Conservation (phyloP, 2,888 invertebrate genomes). For the Ametastegia equiseti region DNA sequence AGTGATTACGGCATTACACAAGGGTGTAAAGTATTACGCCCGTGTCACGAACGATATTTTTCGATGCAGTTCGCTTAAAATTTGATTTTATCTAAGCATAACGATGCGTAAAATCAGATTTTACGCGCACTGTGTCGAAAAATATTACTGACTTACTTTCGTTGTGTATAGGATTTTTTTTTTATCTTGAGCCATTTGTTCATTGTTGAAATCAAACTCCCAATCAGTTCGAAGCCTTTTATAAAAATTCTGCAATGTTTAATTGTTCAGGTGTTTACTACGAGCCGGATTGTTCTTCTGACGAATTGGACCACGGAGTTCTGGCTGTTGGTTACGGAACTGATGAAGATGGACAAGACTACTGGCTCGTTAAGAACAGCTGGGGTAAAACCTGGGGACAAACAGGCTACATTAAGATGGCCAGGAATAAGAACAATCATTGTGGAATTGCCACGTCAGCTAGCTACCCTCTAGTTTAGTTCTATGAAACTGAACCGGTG, state of each 20-base stretch:
- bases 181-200: too few relatives aligned
- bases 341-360: slow-evolving; percentile 82
- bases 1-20: too few relatives aligned
- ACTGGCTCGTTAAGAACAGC: slow-evolving; percentile 94
- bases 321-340: slow-evolving; percentile 90
- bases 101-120: too few relatives aligned
- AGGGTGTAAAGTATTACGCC: too few relatives aligned
- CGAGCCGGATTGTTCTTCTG: slow-evolving; percentile 86
- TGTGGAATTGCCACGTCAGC: slow-evolving; percentile 92
- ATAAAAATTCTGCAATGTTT: neutral
- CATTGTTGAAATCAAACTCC: neutral
- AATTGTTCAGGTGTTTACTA: slow-evolving; percentile 82
- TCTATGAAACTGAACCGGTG: neutral
- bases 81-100: too few relatives aligned
- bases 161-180: too few relatives aligned
- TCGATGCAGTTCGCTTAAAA: too few relatives aligned
- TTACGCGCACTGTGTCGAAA: too few relatives aligned
- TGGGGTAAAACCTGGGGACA: slow-evolving; percentile 91
- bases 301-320: slow-evolving; percentile 90
- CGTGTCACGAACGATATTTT: too few relatives aligned
- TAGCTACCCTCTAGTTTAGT: slow-evolving; percentile 90
- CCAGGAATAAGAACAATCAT: slow-evolving; percentile 89
- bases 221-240: neutral
- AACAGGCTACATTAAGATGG: slow-evolving; percentile 92
- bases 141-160: too few relatives aligned